Conservation (phyloP, 2,797 vertebrate genomes). For the Myripristis jacobus region DNA sequence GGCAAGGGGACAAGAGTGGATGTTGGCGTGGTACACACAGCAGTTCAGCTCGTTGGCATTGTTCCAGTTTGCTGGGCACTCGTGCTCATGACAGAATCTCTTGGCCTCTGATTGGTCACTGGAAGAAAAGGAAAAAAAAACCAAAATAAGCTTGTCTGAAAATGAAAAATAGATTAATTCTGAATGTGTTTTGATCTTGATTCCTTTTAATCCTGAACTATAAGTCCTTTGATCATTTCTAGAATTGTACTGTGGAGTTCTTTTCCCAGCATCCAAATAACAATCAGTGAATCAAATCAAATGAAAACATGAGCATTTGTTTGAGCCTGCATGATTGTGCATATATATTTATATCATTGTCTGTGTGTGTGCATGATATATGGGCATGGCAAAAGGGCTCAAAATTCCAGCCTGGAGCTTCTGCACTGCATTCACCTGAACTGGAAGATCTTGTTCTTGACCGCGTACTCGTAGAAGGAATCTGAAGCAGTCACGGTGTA, state of each 20-base stretch:
- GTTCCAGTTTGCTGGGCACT: conserved; percentile 82
- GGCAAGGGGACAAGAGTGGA: conserved; percentile 77
- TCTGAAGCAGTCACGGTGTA: conserved; percentile 80
- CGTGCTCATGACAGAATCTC: conserved; percentile 78
- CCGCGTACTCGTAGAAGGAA: conserved; percentile 80
- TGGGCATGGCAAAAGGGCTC: conserved; percentile 21
- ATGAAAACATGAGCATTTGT: neutral
- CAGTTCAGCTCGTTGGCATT: conserved; percentile 81
- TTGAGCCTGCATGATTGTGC: neutral
- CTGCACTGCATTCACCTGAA: conserved; percentile 73
- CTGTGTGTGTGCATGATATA: neutral
- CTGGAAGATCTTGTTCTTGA: conserved; percentile 81
- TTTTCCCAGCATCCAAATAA: neutral
- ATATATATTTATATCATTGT: neutral
- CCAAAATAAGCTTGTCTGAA: neutral
- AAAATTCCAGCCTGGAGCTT: conserved; percentile 12
- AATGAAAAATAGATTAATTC: neutral
- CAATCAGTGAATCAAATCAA: neutral
- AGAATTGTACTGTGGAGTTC: no score
- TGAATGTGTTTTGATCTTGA: neutral
- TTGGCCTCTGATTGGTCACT: conserved; percentile 80
- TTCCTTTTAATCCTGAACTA: no score
- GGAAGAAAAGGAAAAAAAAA: no score
- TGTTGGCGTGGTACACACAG: conserved; percentile 80
- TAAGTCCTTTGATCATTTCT: no score